Conservation (phyloP, 2,888 invertebrate genomes). For the Coleophora flavipennella region DNA sequence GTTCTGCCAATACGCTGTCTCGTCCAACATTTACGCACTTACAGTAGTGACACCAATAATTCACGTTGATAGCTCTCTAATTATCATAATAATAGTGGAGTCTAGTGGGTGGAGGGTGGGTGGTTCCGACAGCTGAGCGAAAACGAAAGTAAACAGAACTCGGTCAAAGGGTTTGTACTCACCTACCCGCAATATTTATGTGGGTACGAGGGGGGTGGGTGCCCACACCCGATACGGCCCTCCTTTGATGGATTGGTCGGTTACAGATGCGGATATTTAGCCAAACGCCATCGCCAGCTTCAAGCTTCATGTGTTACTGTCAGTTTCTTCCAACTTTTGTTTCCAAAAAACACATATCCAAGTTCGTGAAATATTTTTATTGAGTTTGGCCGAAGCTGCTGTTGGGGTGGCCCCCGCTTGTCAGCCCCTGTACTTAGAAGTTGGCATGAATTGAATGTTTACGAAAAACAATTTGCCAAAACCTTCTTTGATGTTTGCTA, state of each 20-base stretch:
- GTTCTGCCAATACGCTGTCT: no score
- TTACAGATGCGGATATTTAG: conserved; percentile 66
- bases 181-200: conserved; percentile 73
- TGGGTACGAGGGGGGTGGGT: conserved; percentile 55
- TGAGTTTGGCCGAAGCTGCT: conserved; percentile 39
- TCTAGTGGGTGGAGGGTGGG: conserved; percentile 53
- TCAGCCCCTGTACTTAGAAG: no score
- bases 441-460: no score
- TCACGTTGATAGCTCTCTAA: conserved; percentile 59
- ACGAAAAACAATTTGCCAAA: no score
- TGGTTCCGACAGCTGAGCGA: conserved; percentile 71
- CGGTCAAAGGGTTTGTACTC: conserved; percentile 74
- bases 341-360: conserved; percentile 61
- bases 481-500: no score
- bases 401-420: no score
- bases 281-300: conserved; percentile 33
- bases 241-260: conserved; percentile 72
- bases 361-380: conserved; percentile 57
- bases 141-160: conserved; percentile 75
- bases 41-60: no score
- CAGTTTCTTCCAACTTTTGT: conserved; percentile 41
- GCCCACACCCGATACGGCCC: conserved; percentile 63
- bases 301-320: conserved; percentile 12
- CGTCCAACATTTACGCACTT: no score
- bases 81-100: conserved; percentile 69